phyloP scores from a whole-genome alignment of 2,888 invertebrate genomes.

The Conistra vaccinii region DNA sequence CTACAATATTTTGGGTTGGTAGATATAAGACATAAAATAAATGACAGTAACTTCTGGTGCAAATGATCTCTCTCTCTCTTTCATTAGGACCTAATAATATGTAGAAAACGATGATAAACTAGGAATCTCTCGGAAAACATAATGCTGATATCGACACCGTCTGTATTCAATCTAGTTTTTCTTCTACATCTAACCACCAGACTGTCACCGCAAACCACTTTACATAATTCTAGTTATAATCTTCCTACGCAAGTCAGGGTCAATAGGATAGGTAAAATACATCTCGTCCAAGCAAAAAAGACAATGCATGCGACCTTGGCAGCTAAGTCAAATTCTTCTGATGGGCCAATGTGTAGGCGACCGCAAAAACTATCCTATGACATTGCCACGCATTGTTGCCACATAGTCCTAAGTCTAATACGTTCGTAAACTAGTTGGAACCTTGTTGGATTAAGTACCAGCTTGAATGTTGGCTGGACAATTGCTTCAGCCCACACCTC shows the following conservation, averaged over 20 bases:
- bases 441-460: constrained; percentile 75
- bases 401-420: constrained; percentile 78
- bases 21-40: background rate
- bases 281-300: constrained; percentile 80
- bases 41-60: no score
- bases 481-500: constrained; percentile 87
- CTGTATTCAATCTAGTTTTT: constrained; percentile 35
- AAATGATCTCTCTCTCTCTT: no score
- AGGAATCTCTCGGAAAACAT: constrained; percentile 10
- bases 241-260: constrained; percentile 75
- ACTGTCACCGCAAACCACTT: constrained; percentile 60
- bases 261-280: constrained; percentile 77
- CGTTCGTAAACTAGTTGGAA: constrained; percentile 71
- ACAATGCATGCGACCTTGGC: constrained; percentile 88
- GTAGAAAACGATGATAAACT: background rate
- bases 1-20: background rate
- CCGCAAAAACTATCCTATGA: constrained; percentile 90
- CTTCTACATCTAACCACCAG: constrained; percentile 39
- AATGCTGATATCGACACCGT: constrained; percentile 34
- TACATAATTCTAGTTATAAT: constrained; percentile 67
- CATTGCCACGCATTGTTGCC: constrained; percentile 78
- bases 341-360: constrained; percentile 86
- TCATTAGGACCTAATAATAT: background rate
- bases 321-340: constrained; percentile 89
- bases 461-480: constrained; percentile 86